Percentiles rank a stretch among this genome's conserved stretches.
phyloP scores from a whole-genome alignment of 2,113 vertebrate species.

The Pseudorasbora parva region DNA sequence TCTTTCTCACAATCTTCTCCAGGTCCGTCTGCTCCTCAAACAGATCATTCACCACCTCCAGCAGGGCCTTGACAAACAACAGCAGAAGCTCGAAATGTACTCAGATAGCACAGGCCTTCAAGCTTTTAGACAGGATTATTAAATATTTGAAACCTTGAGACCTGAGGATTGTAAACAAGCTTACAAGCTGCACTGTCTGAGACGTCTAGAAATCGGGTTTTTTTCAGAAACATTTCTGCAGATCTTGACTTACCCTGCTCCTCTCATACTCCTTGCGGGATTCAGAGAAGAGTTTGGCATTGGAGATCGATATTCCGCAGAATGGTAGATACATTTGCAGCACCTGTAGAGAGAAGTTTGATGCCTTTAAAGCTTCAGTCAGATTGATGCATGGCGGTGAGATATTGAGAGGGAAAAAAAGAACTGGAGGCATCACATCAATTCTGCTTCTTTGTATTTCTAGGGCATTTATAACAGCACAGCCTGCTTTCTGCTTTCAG shows the following conservation, averaged over 20 bases:
- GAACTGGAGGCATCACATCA: background rate
- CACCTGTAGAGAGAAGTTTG: slow-evolving; percentile 64
- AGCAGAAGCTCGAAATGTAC: slow-evolving; percentile 19
- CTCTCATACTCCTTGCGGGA: slow-evolving; percentile 80
- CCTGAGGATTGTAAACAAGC: slow-evolving; percentile 20
- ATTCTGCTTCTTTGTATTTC: background rate
- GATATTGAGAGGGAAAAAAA: slow-evolving; percentile 10
- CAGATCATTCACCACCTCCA: slow-evolving; percentile 81
- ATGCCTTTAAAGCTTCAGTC: background rate
- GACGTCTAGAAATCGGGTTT: slow-evolving; percentile 33
- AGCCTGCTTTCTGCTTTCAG: background rate
- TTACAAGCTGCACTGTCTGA: slow-evolving; percentile 32
- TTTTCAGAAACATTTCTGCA: slow-evolving; percentile 44
- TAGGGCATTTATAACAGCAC: background rate
- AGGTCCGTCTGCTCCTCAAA: slow-evolving; percentile 82
- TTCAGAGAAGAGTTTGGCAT: slow-evolving; percentile 80
- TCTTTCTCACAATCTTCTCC: slow-evolving; percentile 83
- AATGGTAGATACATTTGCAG: slow-evolving; percentile 81
- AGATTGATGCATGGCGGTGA: background rate
- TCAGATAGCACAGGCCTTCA: slow-evolving; percentile 9
- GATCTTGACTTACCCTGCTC: slow-evolving; percentile 68
- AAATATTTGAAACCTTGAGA: slow-evolving; percentile 6
- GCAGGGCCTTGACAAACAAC: slow-evolving; percentile 69
- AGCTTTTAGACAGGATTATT: background rate
- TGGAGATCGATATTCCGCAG: slow-evolving; percentile 78